phyloP scores from a whole-genome alignment of 1,140 invertebrate species.

The Ctenoplectra terminalis region DNA sequence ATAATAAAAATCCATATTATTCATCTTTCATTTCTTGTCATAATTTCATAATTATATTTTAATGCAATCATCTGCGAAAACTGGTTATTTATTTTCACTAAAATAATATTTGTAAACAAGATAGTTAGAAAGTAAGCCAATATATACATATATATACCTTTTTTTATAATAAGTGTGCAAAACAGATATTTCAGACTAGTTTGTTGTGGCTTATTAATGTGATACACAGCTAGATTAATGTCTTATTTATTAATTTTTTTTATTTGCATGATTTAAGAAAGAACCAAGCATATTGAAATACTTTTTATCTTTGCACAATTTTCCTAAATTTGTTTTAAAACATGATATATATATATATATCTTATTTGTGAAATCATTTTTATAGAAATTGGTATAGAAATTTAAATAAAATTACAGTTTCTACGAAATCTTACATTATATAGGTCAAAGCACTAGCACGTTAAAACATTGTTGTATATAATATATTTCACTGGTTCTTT shows the following conservation, averaged over 20 bases:
- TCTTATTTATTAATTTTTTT: constrained; percentile 34
- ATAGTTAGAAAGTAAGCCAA: constrained; percentile 19
- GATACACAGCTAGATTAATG: constrained; percentile 39
- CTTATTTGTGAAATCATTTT: not conserved
- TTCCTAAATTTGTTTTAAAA: not conserved
- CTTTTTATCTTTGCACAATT: constrained; percentile 18
- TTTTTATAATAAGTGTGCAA: constrained; percentile 7
- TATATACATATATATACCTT: not conserved
- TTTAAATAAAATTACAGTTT: not conserved
- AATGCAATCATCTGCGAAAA: not conserved
- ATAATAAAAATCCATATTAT: constrained; percentile 34
- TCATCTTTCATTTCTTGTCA: constrained; percentile 19
- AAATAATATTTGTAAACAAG: constrained; percentile 3
- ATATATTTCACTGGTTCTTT: constrained; percentile 34
- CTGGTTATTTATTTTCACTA: not conserved
- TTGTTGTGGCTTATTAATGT: constrained; percentile 47
- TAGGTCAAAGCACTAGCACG: not conserved
- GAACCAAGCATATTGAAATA: constrained; percentile 25
- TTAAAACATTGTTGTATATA: constrained; percentile 5
- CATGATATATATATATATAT: not conserved
- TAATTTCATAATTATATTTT: constrained; percentile 13
- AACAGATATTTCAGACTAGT: constrained; percentile 14
- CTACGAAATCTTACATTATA: not conserved
- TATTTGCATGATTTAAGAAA: constrained; percentile 44
- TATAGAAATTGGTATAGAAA: not conserved